Base-by-base conservation (phyloP, 2,113 vertebrate species). In the Eulemur macaco region DNA sequence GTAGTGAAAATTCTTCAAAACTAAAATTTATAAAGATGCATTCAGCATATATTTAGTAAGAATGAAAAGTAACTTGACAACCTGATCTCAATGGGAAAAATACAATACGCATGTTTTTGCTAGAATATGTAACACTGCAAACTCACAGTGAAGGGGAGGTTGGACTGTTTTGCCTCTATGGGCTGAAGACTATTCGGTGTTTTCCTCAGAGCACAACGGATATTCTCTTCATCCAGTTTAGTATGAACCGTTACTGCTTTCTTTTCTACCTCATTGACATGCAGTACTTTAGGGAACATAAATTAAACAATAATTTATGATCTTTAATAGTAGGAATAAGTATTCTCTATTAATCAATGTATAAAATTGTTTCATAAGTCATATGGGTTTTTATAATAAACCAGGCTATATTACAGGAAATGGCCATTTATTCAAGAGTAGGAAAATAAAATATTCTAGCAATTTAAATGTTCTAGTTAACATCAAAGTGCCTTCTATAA, bases 291-390 rank as follows among this genome's bases (percentile, higher is more conserved):
- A 78, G 1, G 17, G 54, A 83, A 31, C 8, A 31, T 63, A 69
- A 76, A 58, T 94, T 85, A 56, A 86, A 54, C 66, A 42, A 86
- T 39, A 86, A 82, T 76, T 74, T 74, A 93, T 90, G 29, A 66
- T 96, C 14, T 78, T 81, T 23, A 45, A 37, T 23, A 37, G 18
- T 47, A 58, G 18, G 31, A 56, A 60, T 63, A 94, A 89, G 31
- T 50, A 85, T 54, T 47, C 25, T 86, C 81, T 83, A 78, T 69
- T 82, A 77, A 89, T 86, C 27, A 83, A 23, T 60, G 20, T 39
- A 15, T 77, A 78, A 91, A 92, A 71, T 60, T 82, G 68, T 92
- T 89, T 86, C 27, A 45, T 81, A 83, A 94, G 8, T 37, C 25
- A 34, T 54, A 4, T 52, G 45, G 5, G 10, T 27, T 29, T 95